Evolutionary conservation across 2,797 vertebrate species (phyloP).

Genomic region (Picus viridis): DNA sequence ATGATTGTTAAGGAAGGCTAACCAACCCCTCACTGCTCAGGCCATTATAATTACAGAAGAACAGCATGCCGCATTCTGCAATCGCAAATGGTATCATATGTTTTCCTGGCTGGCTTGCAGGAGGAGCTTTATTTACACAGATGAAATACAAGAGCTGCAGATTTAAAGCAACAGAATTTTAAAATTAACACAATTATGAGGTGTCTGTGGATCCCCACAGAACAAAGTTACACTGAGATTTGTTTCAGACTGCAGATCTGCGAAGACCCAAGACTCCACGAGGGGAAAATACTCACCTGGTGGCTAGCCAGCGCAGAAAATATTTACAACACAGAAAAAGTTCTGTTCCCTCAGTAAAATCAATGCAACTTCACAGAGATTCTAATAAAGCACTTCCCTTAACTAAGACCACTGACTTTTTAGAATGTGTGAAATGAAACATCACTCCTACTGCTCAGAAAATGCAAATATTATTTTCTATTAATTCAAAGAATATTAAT

Average conservation of each 20-base stretch:
- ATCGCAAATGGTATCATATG: slow-evolving; percentile 96
- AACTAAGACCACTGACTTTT: neutral
- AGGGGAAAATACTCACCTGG: neutral
- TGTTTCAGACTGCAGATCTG: neutral
- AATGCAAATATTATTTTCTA: neutral
- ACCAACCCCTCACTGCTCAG: slow-evolving; percentile 81
- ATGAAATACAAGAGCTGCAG: neutral
- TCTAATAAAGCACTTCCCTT: neutral
- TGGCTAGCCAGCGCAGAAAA: neutral
- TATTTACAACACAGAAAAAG: neutral
- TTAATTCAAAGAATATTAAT: neutral
- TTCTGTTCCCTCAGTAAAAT: neutral
- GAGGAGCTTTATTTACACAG: slow-evolving; percentile 69
- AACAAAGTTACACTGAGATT: neutral
- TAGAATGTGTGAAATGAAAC: neutral
- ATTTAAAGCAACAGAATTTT: slow-evolving; percentile 10
- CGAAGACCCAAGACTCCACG: fast-evolving
- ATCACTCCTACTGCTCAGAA: neutral
- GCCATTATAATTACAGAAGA: slow-evolving; percentile 96
- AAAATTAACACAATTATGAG: neutral
- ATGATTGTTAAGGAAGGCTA: slow-evolving; percentile 81
- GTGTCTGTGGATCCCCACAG: neutral
- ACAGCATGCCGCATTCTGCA: slow-evolving; percentile 91
- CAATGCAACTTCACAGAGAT: neutral
- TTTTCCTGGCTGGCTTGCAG: slow-evolving; percentile 91